These are phyloP conservation scores for Hirudo medicinalis DNA, from an alignment of 1,140 invertebrate species.

Conservation along the genomic window DNA sequence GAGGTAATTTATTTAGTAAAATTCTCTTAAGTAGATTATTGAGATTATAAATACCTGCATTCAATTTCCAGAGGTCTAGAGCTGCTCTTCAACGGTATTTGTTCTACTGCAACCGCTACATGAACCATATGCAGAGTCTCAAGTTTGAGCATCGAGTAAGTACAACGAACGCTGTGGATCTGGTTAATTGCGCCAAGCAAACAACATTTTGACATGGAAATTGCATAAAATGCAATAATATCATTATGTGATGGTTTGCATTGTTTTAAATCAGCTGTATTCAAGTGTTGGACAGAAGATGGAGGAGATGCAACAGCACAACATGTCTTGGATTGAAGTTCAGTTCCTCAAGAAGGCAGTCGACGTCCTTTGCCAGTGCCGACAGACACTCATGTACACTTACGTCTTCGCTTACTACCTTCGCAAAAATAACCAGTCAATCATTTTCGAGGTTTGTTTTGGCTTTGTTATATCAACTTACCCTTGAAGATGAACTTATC, in stretches of 20 bases:
- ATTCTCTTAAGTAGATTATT: neutral
- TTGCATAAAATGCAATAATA: no score
- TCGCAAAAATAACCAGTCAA: constrained; percentile 92
- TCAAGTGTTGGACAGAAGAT: constrained; percentile 78
- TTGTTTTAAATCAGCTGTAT: constrained; percentile 30
- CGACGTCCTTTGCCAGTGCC: constrained; percentile 89
- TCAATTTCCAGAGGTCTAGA: constrained; percentile 53
- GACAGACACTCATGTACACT: constrained; percentile 96
- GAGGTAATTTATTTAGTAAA: constrained; percentile 45
- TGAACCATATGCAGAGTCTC: constrained; percentile 97
- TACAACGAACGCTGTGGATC: neutral
- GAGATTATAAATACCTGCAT: neutral
- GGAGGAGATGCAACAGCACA: constrained; percentile 99
- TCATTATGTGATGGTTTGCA: no score
- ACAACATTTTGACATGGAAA: no score
- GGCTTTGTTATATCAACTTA: neutral
- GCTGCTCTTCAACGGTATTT: constrained; percentile 82
- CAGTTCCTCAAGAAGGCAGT: constrained; percentile 95
- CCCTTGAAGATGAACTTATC: neutral
- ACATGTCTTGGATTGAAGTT: constrained; percentile 99
- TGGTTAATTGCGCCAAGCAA: no score
- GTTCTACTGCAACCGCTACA: constrained; percentile 96
- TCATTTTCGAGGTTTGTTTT: constrained; percentile 72
- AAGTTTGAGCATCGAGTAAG: constrained; percentile 84
- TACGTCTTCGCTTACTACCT: constrained; percentile 98